These are phyloP conservation scores for Echinometra lucunter DNA, from an alignment of 53 echinoderm and acorn worm genomes.

Conservation along the genomic window DNA sequence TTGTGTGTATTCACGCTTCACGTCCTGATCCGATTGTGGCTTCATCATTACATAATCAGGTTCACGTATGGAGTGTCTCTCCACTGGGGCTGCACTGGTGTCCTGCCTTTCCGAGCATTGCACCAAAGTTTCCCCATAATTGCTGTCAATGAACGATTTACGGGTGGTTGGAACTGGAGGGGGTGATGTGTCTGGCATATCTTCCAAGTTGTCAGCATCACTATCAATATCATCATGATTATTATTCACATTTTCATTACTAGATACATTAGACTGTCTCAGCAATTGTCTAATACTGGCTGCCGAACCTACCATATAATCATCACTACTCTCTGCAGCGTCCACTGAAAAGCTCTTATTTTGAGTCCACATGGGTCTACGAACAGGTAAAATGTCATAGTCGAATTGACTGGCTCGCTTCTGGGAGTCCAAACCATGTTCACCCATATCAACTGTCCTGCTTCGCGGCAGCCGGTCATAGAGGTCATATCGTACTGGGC, in stretches of 20 bases:
- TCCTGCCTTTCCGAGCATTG: neutral
- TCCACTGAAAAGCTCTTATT: constrained; percentile 53
- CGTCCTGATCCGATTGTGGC: constrained; percentile 51
- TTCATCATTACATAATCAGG: constrained; percentile 61
- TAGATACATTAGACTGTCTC: neutral
- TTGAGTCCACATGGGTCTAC: neutral
- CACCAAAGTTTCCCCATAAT: constrained; percentile 3
- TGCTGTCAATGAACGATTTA: constrained; percentile 55
- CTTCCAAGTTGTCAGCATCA: constrained; percentile 62
- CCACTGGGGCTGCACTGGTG: neutral
- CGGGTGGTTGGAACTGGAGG: constrained; percentile 61
- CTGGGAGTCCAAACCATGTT: neutral
- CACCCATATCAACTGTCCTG: constrained; percentile 38
- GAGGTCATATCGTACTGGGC: constrained; percentile 1
- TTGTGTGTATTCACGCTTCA: constrained; percentile 51
- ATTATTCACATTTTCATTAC: constrained; percentile 28
- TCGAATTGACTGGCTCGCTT: neutral
- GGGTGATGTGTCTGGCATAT: constrained; percentile 63
- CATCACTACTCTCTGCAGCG: constrained; percentile 36
- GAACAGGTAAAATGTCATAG: constrained; percentile 47
- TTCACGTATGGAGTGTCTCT: constrained; percentile 39
- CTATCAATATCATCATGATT: neutral
- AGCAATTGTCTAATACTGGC: constrained; percentile 60
- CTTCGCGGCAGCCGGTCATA: constrained; percentile 54
- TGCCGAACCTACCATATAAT: constrained; percentile 60